Percentiles rank a stretch among this genome's conserved stretches.
Conservation (phyloP, 2,888 invertebrate species). For the Zygogramma bicolorata region DNA sequence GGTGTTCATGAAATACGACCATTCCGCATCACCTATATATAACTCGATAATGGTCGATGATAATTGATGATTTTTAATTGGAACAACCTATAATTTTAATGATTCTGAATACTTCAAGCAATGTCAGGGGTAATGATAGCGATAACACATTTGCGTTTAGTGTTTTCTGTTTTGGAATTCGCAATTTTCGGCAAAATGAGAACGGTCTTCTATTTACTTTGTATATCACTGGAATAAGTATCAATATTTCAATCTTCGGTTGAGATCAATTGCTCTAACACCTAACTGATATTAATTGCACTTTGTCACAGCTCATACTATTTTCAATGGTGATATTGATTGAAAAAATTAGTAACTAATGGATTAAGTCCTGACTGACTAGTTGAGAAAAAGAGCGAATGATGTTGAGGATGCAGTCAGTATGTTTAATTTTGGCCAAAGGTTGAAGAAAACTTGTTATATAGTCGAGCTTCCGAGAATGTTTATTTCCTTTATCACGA, state of each 20-base stretch:
- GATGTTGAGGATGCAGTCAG: too few species aligned
- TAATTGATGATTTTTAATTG: constrained; percentile 30
- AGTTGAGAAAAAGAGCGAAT: too few species aligned
- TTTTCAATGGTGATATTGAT: too few species aligned
- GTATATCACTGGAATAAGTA: not conserved
- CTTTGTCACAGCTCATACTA: too few species aligned
- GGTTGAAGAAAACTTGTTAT: too few species aligned
- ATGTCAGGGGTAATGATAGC: constrained; percentile 15
- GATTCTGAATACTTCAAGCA: constrained; percentile 11
- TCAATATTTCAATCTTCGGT: not conserved
- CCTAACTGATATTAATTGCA: too few species aligned
- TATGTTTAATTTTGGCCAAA: too few species aligned
- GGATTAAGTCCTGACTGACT: too few species aligned
- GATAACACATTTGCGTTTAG: constrained; percentile 2
- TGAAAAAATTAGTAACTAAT: too few species aligned
- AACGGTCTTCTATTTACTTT: not conserved
- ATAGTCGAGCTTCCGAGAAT: too few species aligned
- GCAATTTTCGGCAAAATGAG: not conserved
- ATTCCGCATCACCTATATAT: constrained; percentile 7
- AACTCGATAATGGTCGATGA: constrained; percentile 11
- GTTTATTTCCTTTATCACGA: too few species aligned
- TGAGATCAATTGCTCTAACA: too few species aligned
- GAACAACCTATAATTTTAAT: constrained; percentile 31
- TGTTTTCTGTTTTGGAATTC: not conserved
- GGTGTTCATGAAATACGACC: constrained; percentile 25